Conservation (phyloP, 2,797 vertebrate genomes). For the Mareca strepera region DNA sequence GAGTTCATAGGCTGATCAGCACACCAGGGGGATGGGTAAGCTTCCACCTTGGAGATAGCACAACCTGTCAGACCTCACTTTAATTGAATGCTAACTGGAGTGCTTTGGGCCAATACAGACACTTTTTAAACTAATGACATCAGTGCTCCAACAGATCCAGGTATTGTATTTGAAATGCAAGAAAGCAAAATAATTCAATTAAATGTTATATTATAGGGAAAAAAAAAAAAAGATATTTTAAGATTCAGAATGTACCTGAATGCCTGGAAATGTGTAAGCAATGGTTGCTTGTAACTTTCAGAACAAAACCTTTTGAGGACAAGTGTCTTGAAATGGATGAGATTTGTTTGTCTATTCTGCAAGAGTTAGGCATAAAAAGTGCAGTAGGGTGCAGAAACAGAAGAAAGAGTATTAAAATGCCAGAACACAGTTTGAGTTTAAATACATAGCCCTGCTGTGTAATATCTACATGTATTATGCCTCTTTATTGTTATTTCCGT, state of each 20-base stretch:
- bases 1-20: not conserved
- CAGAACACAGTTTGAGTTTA: not conserved
- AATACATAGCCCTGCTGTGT: not conserved
- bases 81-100: not conserved
- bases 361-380: not conserved
- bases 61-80: not conserved
- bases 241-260: not conserved
- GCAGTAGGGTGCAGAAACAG: not conserved
- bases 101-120: not conserved
- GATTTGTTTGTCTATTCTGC: not conserved
- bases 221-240: not conserved
- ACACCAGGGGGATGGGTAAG: fast-evolving
- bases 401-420: not conserved
- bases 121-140: not conserved
- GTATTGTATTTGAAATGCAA: not conserved
- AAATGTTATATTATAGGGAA: not conserved
- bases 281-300: not conserved
- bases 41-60: not conserved
- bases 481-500: not conserved
- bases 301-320: not conserved
- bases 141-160: not conserved
- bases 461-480: not conserved
- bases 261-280: not conserved
- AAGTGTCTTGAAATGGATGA: not conserved
- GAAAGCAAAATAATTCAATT: not conserved